Percentiles rank a stretch among this genome's conserved stretches.
These are phyloP conservation scores for Uloborus diversus DNA, from an alignment of 1,140 invertebrate species.

Conservation along the genomic window DNA sequence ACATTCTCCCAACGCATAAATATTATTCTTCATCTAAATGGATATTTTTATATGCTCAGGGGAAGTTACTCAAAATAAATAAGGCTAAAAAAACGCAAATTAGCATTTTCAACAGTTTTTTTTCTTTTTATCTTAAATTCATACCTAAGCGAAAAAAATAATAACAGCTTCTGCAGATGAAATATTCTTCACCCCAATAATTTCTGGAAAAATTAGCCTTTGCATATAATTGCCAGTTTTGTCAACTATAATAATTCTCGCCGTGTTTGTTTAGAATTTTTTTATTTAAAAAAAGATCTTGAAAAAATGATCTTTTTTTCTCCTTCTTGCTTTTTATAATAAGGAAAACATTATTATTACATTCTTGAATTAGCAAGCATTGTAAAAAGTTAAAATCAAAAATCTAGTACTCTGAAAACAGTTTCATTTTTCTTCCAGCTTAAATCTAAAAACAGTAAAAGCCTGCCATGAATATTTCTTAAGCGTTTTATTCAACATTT, in stretches of 20 bases:
- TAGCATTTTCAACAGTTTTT: slow-evolving; percentile 46
- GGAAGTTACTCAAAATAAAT: slow-evolving; percentile 18
- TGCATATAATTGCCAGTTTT: slow-evolving; percentile 35
- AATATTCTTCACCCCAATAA: slow-evolving; percentile 24
- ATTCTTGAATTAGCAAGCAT: slow-evolving; percentile 20
- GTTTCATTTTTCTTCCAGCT: not conserved
- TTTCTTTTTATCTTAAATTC: slow-evolving; percentile 12
- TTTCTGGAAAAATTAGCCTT: slow-evolving; percentile 40
- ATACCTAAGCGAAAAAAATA: no score
- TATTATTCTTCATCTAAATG: slow-evolving; percentile 4
- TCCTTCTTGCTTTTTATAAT: slow-evolving; percentile 21
- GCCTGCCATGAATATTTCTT: not conserved
- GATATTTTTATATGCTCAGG: slow-evolving; percentile 3
- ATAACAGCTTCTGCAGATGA: no score
- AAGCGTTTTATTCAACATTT: not conserved
- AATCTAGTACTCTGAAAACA: not conserved
- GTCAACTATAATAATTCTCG: slow-evolving; percentile 47
- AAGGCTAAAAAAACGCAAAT: slow-evolving; percentile 9
- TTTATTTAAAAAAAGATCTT: not conserved
- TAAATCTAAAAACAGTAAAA: not conserved
- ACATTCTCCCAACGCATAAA: not conserved
- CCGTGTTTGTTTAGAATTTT: slow-evolving; percentile 33
- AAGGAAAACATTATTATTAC: slow-evolving; percentile 12
- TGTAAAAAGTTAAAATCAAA: slow-evolving; percentile 9
- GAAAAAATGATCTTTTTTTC: slow-evolving; percentile 12